These are phyloP conservation scores for Trachelipus rathkii DNA, from an alignment of 1,140 invertebrate genomes.

Conservation along the genomic window DNA sequence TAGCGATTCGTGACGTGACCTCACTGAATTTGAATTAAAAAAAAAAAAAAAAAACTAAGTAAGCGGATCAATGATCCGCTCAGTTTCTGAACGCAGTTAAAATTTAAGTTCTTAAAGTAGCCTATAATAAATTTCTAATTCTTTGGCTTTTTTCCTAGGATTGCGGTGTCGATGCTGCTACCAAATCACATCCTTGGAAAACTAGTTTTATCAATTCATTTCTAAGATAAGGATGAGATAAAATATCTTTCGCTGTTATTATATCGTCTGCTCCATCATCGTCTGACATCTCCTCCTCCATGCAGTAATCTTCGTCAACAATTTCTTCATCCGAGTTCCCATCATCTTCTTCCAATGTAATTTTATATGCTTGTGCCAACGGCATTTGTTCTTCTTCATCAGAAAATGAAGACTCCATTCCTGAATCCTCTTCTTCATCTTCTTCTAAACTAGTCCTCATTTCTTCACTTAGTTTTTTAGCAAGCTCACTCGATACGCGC, in stretches of 20 bases:
- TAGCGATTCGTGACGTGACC: too few species aligned
- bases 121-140: too few species aligned
- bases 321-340: neutral
- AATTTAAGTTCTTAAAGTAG: too few species aligned
- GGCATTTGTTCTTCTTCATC: conserved; percentile 20
- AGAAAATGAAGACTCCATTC: conserved; percentile 7
- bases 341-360: neutral
- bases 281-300: conserved; percentile 11
- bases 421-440: neutral
- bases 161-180: conserved; percentile 3
- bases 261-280: conserved; percentile 7
- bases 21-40: too few species aligned
- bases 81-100: too few species aligned
- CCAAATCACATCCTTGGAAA: conserved; percentile 25
- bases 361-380: neutral
- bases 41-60: too few species aligned
- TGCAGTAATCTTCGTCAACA: neutral
- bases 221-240: conserved; percentile 17
- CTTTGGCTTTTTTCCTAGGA: too few species aligned
- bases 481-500: neutral
- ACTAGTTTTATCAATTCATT: conserved; percentile 21
- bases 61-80: too few species aligned
- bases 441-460: neutral
- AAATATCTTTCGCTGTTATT: neutral
- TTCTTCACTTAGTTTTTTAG: neutral